These are phyloP conservation scores for Pardosa pseudoannulata DNA, from an alignment of 2,888 invertebrate genomes.

Conservation along the genomic window DNA sequence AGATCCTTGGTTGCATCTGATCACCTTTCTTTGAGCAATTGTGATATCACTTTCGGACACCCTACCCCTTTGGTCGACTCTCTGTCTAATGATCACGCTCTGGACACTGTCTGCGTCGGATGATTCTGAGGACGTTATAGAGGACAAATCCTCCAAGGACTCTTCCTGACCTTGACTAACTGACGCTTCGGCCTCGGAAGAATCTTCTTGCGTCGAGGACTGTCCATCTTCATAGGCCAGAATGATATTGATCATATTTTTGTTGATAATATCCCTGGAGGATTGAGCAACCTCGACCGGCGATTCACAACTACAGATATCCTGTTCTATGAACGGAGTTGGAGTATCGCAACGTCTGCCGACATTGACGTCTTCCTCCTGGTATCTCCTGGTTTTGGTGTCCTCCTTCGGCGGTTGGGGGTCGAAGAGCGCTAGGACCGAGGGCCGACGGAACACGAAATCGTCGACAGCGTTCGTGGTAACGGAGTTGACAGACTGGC, in stretches of 20 bases:
- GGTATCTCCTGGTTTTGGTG: background rate
- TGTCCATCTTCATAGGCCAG: slow-evolving; percentile 38
- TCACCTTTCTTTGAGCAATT: slow-evolving; percentile 35
- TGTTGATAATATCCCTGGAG: slow-evolving; percentile 24
- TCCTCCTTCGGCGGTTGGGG: slow-evolving; percentile 9
- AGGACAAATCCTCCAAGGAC: slow-evolving; percentile 22
- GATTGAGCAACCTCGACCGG: background rate
- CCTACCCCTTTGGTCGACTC: slow-evolving; percentile 42
- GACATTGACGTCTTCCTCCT: too few species aligned
- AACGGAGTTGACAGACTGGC: slow-evolving; percentile 41
- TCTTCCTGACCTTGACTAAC: slow-evolving; percentile 1
- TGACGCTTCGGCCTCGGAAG: background rate
- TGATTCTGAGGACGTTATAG: slow-evolving; percentile 33
- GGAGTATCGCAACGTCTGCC: slow-evolving; percentile 41
- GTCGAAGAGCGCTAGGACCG: slow-evolving; percentile 42
- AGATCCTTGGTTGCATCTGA: slow-evolving; percentile 22
- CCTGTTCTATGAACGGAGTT: slow-evolving; percentile 28
- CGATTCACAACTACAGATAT: background rate
- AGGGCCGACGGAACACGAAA: slow-evolving; percentile 44
- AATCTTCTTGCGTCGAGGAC: background rate
- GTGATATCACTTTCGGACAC: slow-evolving; percentile 47
- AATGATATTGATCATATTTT: slow-evolving; percentile 51
- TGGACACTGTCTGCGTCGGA: slow-evolving; percentile 51
- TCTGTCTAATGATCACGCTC: slow-evolving; percentile 55
- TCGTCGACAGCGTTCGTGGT: slow-evolving; percentile 53